These are phyloP conservation scores for Gnathonemus echidnorhynchus DNA, from an alignment of 2,113 vertebrate species.

Conservation along the genomic window DNA sequence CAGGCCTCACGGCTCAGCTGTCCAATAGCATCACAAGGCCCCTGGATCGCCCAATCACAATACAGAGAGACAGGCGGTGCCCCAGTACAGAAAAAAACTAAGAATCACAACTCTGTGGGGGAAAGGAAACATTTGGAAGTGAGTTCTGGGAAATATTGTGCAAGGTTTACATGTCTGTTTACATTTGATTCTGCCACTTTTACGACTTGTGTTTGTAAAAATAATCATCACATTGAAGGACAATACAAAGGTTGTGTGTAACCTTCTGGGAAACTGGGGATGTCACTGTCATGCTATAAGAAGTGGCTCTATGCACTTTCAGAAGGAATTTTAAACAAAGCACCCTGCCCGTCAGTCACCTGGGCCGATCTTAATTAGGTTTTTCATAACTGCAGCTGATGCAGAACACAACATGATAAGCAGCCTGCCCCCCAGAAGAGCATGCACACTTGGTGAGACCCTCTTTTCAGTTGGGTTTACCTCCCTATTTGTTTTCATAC, in stretches of 20 bases:
- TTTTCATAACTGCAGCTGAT: not conserved
- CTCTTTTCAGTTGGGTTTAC: not conserved
- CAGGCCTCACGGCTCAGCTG: not conserved
- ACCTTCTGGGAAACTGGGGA: not conserved
- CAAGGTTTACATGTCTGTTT: slow-evolving; percentile 49
- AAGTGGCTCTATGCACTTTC: not conserved
- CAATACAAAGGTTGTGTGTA: not conserved
- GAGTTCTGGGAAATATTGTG: slow-evolving; percentile 37
- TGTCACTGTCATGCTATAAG: not conserved
- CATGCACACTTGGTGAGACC: not conserved
- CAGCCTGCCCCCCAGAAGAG: not conserved
- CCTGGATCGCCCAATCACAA: not conserved
- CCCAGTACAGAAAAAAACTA: not conserved
- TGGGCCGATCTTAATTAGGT: not conserved
- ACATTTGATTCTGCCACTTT: slow-evolving; percentile 19
- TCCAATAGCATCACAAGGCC: not conserved
- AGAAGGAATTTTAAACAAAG: not conserved
- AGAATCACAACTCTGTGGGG: slow-evolving; percentile 2
- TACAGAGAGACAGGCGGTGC: not conserved
- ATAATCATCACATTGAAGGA: slow-evolving; percentile 15
- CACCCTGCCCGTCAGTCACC: not conserved
- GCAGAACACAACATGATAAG: not conserved
- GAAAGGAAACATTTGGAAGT: slow-evolving; percentile 34
- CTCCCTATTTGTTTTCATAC: slow-evolving; percentile 24
- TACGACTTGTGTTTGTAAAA: not conserved